Percentiles rank a stretch among this genome's conserved stretches.
These are phyloP conservation scores for Holacanthus passer DNA, from an alignment of 2,113 vertebrate genomes.

Conservation along the genomic window DNA sequence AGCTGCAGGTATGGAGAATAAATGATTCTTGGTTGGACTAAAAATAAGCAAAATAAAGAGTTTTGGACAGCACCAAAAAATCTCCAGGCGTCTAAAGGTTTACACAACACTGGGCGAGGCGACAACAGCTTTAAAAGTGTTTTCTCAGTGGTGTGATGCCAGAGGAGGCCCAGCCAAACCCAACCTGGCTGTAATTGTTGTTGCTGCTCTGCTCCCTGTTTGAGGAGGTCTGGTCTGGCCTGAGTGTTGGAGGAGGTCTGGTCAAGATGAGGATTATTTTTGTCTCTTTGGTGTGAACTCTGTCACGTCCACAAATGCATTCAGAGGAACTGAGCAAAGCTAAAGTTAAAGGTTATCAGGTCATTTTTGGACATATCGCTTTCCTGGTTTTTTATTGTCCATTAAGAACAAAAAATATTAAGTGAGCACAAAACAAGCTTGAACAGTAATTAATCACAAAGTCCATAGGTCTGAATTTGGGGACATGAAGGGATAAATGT, in stretches of 20 bases:
- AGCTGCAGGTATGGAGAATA: neutral
- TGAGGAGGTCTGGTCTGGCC: too few species aligned
- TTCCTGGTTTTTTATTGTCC: neutral
- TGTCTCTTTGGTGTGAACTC: conserved; percentile 27
- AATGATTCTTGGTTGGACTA: neutral
- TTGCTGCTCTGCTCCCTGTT: conserved; percentile 33
- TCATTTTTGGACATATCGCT: neutral
- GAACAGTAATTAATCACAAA: neutral
- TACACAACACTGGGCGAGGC: conserved; percentile 5
- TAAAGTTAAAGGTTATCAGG: too few species aligned
- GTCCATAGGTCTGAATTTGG: neutral
- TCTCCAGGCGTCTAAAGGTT: neutral
- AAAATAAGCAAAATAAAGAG: neutral
- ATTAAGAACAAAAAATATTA: neutral
- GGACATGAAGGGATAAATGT: neutral
- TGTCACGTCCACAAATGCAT: conserved; percentile 54
- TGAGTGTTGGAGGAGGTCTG: conserved; percentile 22
- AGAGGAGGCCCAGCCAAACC: conserved; percentile 59
- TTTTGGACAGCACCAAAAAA: neutral
- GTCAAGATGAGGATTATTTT: conserved; percentile 49
- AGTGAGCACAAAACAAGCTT: neutral
- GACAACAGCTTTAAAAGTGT: conserved; percentile 20
- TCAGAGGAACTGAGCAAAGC: neutral
- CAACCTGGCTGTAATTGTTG: conserved; percentile 60
- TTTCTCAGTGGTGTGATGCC: conserved; percentile 24